Evolutionary conservation across 2,888 invertebrate genomes (phyloP).

Genomic region (Ormyrus labotus): DNA sequence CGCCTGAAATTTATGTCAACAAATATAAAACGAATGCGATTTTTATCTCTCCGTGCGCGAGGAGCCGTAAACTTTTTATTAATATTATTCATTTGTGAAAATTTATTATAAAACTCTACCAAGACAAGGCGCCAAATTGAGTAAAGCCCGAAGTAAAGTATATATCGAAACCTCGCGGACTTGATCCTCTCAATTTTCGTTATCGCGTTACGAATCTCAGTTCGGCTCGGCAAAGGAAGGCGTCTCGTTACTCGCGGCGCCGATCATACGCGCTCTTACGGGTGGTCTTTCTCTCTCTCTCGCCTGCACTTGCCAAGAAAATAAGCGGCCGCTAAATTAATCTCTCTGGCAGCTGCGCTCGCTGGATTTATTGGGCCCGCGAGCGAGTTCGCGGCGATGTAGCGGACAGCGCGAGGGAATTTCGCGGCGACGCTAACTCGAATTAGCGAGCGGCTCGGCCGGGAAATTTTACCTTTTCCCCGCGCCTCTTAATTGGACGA

Average conservation of each 20-base stretch:
- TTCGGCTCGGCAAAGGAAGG: not conserved
- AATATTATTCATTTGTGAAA: too few species aligned
- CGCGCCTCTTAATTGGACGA: too few species aligned
- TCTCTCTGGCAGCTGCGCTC: slow-evolving; percentile 25
- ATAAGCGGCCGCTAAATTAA: slow-evolving; percentile 47
- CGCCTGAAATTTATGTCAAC: slow-evolving; percentile 15
- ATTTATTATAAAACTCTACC: too few species aligned
- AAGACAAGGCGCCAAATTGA: too few species aligned
- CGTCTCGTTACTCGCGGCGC: slow-evolving; percentile 29
- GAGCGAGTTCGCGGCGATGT: not conserved
- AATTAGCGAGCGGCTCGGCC: too few species aligned
- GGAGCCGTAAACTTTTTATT: not conserved
- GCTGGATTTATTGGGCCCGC: slow-evolving; percentile 29
- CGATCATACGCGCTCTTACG: slow-evolving; percentile 22
- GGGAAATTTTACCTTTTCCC: too few species aligned
- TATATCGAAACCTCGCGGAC: not conserved
- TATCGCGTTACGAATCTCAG: slow-evolving; percentile 43
- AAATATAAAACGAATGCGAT: slow-evolving; percentile 13
- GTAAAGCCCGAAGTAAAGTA: too few species aligned
- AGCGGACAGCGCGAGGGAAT: not conserved
- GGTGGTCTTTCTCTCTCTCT: slow-evolving; percentile 12
- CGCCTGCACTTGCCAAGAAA: slow-evolving; percentile 33
- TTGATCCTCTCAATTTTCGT: slow-evolving; percentile 15
- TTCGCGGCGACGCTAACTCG: too few species aligned
- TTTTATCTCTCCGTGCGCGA: not conserved